These are phyloP conservation scores for Ctenopoma multispine DNA, from an alignment of 2,797 vertebrate species.

Conservation along the genomic window DNA sequence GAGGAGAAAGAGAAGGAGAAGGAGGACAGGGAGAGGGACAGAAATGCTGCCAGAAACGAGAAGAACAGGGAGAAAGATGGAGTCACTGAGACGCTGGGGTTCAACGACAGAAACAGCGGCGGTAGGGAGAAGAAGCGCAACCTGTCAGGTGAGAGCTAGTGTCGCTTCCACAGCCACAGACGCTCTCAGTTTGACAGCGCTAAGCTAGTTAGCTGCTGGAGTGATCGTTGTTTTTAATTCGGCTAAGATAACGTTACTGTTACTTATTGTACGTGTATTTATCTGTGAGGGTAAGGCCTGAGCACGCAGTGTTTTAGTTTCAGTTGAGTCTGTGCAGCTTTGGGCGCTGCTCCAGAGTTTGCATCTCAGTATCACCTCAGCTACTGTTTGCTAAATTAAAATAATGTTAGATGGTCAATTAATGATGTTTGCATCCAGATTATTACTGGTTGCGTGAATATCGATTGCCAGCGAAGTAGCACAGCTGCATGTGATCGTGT, in stretches of 20 bases:
- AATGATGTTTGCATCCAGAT: not conserved
- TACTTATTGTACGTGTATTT: not conserved
- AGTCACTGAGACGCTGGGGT: conserved; percentile 87
- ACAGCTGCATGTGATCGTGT: not conserved
- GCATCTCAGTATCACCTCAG: not conserved
- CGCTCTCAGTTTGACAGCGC: conserved; percentile 48
- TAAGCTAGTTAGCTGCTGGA: conserved; percentile 1
- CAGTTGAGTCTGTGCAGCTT: conserved; percentile 31
- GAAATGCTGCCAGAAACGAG: conserved; percentile 47
- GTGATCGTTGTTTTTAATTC: not conserved
- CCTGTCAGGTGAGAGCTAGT: conserved; percentile 89
- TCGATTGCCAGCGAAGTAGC: not conserved
- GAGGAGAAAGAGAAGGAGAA: conserved; percentile 84
- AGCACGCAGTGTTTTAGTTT: conserved; percentile 7
- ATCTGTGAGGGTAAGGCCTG: not conserved
- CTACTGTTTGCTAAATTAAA: conserved; percentile 4
- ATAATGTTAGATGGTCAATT: not conserved
- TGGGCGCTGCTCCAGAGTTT: conserved; percentile 24
- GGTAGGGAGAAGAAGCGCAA: conserved; percentile 83
- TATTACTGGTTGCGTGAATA: not conserved
- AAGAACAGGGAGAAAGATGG: conserved; percentile 70
- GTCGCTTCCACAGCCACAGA: not conserved
- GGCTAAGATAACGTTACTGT: not conserved
- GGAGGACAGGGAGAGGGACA: conserved; percentile 75
- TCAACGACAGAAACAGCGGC: conserved; percentile 87